Evolutionary conservation across 2,113 vertebrate genomes (phyloP), one percentile per base, ranked within the genome.

Genomic region (Sula dactylatra): DNA sequence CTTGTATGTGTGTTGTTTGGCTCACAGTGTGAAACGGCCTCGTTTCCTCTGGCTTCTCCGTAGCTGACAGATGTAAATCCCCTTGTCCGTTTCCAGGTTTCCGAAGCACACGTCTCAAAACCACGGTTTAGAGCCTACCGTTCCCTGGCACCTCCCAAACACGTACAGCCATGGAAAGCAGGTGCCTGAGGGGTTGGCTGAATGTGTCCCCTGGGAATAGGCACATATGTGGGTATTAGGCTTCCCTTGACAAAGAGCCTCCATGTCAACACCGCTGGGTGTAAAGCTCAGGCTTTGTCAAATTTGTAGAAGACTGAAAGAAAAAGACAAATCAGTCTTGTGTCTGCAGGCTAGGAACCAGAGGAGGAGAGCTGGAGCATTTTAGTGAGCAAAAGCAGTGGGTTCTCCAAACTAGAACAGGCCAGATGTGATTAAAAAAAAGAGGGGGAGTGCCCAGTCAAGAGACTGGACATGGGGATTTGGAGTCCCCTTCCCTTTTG

Each of bases 91-190:
- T 74, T 90, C 89, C 89, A 87, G 82, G 67, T 95, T 82, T 81
- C 76, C 3, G 17, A 78, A 95, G 88, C 94, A 31, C 74, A n/a
- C 47, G 27, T 55, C 90, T 90, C 93, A 73, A 16, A 81, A 54
- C 91, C 76, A 84, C 34, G 66, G 24, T 49, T 90, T 88, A 86
- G 91, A 73, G 61, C 74, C 88, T 88, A 5, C 78, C 7, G 24
- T 62, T 61, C 88, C 82, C 72, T 92, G 91, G 78, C 90, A 90
- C 87, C 87, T 95, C 87, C 95, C 95, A 93, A 64, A 58, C 81
- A 47, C 67, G 49, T 64, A 32, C 85, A 67, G 88, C 91, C 88
- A 9, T 16, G 88, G 91, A 54, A 10, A 79, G 56, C 85, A 59
- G 90, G 81, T 82, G 92, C 78, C 77, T 20, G 6, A 16, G 82